A percentile compares a stretch with the other conserved stretches of the same genome.
Evolutionary conservation across 2,113 vertebrate genomes (phyloP).

Genomic region (cat (Felis catus)): F.catus_Fca126_mat1.0 CM031416.1:119035501-119036000

Average conservation of each 20-base stretch:
- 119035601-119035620: background rate
- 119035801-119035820: no score
- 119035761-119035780: no score
- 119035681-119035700: no score
- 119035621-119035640: background rate
- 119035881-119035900: background rate
- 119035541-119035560: background rate
- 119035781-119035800: no score
- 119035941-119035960: background rate
- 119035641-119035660: no score
- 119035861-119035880: background rate
- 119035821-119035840: no score
- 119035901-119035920: background rate
- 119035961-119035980: background rate
- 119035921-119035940: background rate
- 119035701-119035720: no score
- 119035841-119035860: no score
- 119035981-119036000: background rate
- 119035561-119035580: background rate
- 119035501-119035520: background rate
- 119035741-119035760: no score
- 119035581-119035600: background rate
- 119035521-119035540: background rate
- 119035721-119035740: no score
- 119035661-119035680: no score